A percentile compares a stretch with the other conserved stretches of the same genome.
Conservation (phyloP, 2,888 invertebrate genomes). For the Orthosia cruda region DNA sequence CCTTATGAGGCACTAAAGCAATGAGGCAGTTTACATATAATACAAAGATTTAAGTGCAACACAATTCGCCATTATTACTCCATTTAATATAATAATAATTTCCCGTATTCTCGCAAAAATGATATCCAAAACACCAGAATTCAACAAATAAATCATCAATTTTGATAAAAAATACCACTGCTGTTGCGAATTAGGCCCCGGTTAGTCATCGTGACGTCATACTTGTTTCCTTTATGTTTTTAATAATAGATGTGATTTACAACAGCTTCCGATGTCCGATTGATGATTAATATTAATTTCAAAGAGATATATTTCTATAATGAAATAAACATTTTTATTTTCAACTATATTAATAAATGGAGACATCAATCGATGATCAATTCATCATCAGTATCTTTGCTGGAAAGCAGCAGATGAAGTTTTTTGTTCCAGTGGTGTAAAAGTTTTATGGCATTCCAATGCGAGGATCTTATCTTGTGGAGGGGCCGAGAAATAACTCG, state of each 20-base stretch:
- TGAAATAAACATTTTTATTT: no score
- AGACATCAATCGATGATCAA: no score
- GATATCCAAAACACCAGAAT: not conserved
- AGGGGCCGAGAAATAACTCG: no score
- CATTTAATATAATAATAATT: not conserved
- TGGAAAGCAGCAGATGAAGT: not conserved
- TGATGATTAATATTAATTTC: conserved; percentile 3
- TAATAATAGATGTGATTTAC: not conserved
- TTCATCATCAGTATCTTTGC: not conserved
- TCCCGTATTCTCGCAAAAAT: not conserved
- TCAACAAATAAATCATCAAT: not conserved
- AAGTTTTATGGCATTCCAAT: not conserved
- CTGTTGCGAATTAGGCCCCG: conserved; percentile 4
- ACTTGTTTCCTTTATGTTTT: conserved; percentile 21
- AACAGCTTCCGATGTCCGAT: conserved; percentile 23
- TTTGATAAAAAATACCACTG: conserved; percentile 1
- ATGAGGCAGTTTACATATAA: not conserved
- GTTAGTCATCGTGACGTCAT: conserved; percentile 30
- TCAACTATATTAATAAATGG: no score
- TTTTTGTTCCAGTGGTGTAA: not conserved
- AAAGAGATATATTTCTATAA: not conserved
- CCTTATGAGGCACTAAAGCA: no score
- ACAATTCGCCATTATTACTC: not conserved
- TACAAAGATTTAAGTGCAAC: not conserved
- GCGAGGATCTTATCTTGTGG: no score